Conservation (phyloP, 2,888 invertebrate genomes). For the Drepanosiphum platanoidis region DNA sequence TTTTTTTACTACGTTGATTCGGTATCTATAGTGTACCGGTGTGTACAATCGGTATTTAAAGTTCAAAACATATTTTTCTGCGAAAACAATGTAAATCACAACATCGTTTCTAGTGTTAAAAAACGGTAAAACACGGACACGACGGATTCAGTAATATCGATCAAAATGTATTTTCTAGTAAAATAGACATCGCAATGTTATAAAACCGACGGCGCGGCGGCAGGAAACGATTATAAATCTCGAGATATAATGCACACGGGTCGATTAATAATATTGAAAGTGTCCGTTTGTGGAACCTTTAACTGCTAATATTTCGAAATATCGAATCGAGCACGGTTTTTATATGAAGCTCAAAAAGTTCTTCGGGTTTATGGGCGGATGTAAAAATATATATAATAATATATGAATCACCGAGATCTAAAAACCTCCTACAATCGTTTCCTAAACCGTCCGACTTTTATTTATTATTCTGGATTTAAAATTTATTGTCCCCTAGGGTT, state of each 20-base stretch:
- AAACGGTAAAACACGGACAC: too few relatives aligned
- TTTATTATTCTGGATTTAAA: constrained; percentile 51
- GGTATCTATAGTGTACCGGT: neutral
- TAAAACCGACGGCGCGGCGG: neutral
- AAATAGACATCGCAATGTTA: too few relatives aligned
- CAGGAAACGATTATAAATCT: neutral
- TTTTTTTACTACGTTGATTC: neutral
- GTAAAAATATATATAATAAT: constrained; percentile 41
- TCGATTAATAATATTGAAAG: too few relatives aligned
- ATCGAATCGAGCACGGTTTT: constrained; percentile 24
- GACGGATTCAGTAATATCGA: too few relatives aligned
- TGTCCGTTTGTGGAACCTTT: neutral
- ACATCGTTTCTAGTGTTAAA: too few relatives aligned
- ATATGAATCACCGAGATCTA: constrained; percentile 33
- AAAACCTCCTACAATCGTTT: constrained; percentile 37
- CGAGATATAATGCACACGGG: neutral
- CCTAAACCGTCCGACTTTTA: constrained; percentile 30
- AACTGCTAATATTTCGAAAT: constrained; percentile 19
- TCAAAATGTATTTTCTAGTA: too few relatives aligned
- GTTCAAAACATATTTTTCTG: neutral
- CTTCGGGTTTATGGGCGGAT: constrained; percentile 46
- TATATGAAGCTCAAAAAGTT: constrained; percentile 35
- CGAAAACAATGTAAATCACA: too few relatives aligned
- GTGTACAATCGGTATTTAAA: neutral
- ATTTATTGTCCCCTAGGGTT: constrained; percentile 45